Evolutionary conservation across 2,113 vertebrate genomes (phyloP).

Genomic region (Neomonachus schauinslandi): DNA sequence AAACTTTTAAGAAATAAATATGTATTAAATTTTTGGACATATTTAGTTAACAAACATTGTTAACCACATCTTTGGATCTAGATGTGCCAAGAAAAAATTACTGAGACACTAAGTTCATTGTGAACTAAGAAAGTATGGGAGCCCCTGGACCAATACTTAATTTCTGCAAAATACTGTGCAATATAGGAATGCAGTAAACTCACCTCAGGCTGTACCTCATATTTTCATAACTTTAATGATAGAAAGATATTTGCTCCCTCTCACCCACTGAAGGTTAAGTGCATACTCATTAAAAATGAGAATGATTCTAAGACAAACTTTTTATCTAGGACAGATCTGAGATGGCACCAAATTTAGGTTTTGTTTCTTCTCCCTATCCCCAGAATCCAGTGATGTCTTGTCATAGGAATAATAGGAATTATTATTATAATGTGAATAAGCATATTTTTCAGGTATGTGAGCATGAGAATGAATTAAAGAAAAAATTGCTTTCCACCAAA

Average conservation of each 20-base stretch:
- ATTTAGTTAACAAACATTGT: background rate
- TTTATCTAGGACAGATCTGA: background rate
- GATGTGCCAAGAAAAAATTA: background rate
- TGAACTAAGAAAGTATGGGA: background rate
- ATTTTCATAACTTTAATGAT: background rate
- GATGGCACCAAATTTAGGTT: background rate
- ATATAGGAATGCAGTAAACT: background rate
- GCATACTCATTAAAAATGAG: background rate
- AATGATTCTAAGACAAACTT: background rate
- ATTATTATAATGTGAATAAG: background rate
- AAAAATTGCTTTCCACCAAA: background rate
- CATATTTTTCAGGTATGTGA: background rate
- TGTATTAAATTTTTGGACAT: background rate
- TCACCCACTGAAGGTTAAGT: background rate
- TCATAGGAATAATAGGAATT: background rate
- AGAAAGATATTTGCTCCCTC: background rate
- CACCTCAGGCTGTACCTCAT: too few relatives aligned
- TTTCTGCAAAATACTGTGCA: background rate
- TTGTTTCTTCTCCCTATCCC: background rate
- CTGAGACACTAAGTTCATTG: background rate
- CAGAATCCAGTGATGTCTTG: background rate
- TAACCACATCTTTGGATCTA: background rate
- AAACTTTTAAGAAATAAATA: background rate
- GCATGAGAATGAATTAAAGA: background rate
- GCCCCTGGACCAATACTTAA: background rate